These are phyloP conservation scores for Oenanthe oenanthe DNA, from an alignment of 2,113 vertebrate species.

Conservation along the genomic window DNA sequence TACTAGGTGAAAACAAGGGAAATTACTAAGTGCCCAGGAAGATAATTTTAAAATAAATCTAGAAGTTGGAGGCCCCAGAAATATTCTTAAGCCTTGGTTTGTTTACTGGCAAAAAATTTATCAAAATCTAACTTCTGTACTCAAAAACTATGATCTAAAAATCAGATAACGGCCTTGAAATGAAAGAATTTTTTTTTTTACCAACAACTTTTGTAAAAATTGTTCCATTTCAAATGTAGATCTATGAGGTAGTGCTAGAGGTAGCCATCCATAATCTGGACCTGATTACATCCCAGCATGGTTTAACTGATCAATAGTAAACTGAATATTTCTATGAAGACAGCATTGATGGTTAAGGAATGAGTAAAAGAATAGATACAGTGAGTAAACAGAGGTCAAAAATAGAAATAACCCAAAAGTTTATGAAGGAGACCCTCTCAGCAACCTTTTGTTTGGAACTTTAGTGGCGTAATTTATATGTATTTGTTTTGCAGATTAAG, in stretches of 20 bases:
- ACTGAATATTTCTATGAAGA: neutral
- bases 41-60: neutral
- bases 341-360: neutral
- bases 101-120: neutral
- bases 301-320: neutral
- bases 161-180: neutral
- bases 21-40: fast-evolving
- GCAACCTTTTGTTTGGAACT: neutral
- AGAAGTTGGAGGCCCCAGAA: neutral
- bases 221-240: neutral
- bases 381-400: neutral
- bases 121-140: neutral
- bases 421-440: neutral
- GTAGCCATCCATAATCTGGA: neutral
- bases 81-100: neutral
- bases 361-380: neutral
- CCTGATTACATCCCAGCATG: neutral
- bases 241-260: neutral
- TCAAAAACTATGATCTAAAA: neutral
- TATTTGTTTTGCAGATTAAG: neutral
- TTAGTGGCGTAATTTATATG: neutral
- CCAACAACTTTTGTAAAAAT: neutral
- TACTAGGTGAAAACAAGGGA: neutral
- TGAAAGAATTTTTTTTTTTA: neutral
- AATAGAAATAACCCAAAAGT: neutral